Conservation (phyloP, 2,113 vertebrate genomes). For the Alligator sinensis region DNA sequence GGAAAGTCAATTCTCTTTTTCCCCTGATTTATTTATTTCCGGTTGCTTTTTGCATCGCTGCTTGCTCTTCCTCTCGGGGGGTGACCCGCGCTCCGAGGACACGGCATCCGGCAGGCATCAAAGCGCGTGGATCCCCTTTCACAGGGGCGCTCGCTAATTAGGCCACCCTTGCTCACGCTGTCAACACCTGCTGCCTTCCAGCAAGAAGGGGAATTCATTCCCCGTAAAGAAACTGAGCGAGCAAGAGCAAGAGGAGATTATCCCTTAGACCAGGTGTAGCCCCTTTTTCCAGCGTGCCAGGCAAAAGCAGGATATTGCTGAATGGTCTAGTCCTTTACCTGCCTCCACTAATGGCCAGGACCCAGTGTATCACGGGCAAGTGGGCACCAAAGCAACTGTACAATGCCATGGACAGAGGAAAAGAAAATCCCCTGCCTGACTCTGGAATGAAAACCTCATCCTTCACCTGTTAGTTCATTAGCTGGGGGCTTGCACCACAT, state of each 20-base stretch:
- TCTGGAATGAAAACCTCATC: neutral
- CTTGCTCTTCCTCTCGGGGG: neutral
- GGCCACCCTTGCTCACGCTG: fast-evolving
- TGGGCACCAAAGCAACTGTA: neutral
- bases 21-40: neutral
- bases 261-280: neutral
- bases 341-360: neutral
- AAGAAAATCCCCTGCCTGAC: neutral
- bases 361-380: neutral
- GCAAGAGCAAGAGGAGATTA: neutral
- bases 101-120: neutral
- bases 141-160: neutral
- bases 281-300: neutral
- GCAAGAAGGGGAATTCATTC: neutral
- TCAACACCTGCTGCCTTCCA: neutral
- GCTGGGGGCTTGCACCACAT: too few species aligned
- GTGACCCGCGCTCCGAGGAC: neutral
- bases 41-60: neutral
- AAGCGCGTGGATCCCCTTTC: neutral
- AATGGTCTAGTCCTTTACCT: neutral
- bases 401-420: neutral
- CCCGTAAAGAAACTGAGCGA: neutral
- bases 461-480: too few species aligned
- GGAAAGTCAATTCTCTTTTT: slow-evolving; percentile 2
- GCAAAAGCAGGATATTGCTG: neutral